Evolutionary conservation across 2,888 invertebrate species (phyloP).

Genomic region (Salpingus planirostris): DNA sequence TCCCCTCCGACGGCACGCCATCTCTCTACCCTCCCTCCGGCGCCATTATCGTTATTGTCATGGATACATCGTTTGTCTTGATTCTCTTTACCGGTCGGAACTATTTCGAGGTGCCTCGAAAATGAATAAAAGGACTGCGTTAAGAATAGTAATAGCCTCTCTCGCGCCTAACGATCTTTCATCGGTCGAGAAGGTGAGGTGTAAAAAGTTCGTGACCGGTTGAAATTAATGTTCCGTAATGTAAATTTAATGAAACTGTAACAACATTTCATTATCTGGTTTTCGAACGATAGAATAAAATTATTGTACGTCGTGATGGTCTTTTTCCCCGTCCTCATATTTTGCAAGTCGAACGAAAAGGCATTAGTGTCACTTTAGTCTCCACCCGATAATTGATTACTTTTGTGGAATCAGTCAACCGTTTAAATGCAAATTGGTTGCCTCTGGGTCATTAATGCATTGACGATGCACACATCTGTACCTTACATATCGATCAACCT

Average conservation of each 20-base stretch:
- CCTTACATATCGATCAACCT: too few species aligned
- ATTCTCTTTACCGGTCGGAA: too few species aligned
- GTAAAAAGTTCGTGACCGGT: constrained; percentile 21
- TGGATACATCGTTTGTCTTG: too few species aligned
- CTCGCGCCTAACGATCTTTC: constrained; percentile 14
- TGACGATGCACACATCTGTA: too few species aligned
- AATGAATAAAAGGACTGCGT: too few species aligned
- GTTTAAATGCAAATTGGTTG: constrained; percentile 17
- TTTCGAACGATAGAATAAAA: constrained; percentile 13
- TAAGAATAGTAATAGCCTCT: too few species aligned
- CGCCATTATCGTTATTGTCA: too few species aligned
- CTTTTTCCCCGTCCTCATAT: constrained; percentile 10
- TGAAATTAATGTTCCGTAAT: constrained; percentile 23
- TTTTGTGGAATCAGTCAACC: constrained; percentile 15
- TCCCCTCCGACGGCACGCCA: too few species aligned
- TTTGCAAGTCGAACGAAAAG: constrained; percentile 12
- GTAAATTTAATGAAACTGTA: constrained; percentile 22
- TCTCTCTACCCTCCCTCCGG: too few species aligned
- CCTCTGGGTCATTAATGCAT: constrained; percentile 12
- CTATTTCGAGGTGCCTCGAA: too few species aligned
- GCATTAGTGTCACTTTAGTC: constrained; percentile 15
- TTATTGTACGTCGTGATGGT: too few species aligned
- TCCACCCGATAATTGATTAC: constrained; percentile 15
- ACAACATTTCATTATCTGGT: constrained; percentile 14
- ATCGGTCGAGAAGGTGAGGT: constrained; percentile 18